Base-by-base conservation (phyloP, 2,888 invertebrate species). In the Theodoxus fluviatilis region DNA sequence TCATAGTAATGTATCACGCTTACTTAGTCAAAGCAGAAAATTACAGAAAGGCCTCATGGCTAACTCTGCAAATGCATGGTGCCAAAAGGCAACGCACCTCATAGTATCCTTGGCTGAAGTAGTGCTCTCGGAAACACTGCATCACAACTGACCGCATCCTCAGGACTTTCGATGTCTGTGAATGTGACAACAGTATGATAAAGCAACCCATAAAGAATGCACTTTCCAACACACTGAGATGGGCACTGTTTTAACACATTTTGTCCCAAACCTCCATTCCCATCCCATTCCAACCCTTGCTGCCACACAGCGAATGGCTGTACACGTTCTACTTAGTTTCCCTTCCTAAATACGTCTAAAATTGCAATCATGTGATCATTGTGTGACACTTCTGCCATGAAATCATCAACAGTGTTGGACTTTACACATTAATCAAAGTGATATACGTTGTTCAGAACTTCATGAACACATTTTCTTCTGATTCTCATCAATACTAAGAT, bases 101-200 rank as follows among this genome's bases (percentile, higher is more conserved):
- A 76, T 91, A 93, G 87, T 97, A 98, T 57, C 93, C 93, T 28
- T 92, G 89, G 73, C 91, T 90, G 71, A 90, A 90, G 88, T 94
- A 99, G 88, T 99, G 98, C 25, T 89, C 88, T 49, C 90, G 82
- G 81, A 90, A 90, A 65, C 88, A 87, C 70, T 88, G 86, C 76
- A 85, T 88, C 25, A 89, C 83, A 0, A 93, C 92, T 0, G 97
- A 95, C 68, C 98, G 91, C 89, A 98, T 94, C 69, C 93, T 92
- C 40, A 99, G 88, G 66, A 98, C 93, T 84, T 94, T 94, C 0
- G 97, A 94, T 9, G 97, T 96, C 91, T 91, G 82, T 22, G 88
- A 86, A 73, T n/a, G n/a, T n/a, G n/a, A 70, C 33, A 52, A 12
- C 35, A 64, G 18, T 37, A 18, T n/a, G n/a, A n/a, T n/a, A n/a